Evolutionary conservation across 1,140 invertebrate genomes (phyloP).

Genomic region (Leguminivora glycinivorella): DNA sequence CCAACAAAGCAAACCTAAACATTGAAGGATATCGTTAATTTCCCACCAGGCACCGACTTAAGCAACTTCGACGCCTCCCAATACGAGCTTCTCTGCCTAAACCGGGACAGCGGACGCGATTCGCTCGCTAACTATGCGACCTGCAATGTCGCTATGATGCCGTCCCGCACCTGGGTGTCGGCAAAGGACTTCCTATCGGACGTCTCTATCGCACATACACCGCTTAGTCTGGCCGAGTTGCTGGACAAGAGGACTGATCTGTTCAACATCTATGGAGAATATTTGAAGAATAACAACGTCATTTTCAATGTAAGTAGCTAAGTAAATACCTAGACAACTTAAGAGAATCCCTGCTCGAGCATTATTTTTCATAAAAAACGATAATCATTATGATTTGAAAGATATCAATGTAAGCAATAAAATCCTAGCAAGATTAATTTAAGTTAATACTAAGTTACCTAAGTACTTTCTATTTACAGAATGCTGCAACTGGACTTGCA

Average conservation of each 20-base stretch:
- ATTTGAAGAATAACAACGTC: constrained; percentile 73
- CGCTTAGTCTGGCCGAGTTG: constrained; percentile 63
- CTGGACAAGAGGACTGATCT: constrained; percentile 55
- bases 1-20: no score
- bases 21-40: neutral
- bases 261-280: constrained; percentile 75
- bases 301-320: constrained; percentile 74
- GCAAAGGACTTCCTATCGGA: constrained; percentile 66
- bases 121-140: constrained; percentile 47
- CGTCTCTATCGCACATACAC: constrained; percentile 70
- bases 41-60: constrained; percentile 57
- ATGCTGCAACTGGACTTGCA: constrained; percentile 63
- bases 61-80: constrained; percentile 50
- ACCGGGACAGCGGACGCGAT: constrained; percentile 56
- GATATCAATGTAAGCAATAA: no score
- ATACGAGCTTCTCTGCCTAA: constrained; percentile 66
- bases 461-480: constrained; percentile 55
- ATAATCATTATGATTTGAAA: no score
- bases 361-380: no score
- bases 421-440: no score
- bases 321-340: no score
- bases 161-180: constrained; percentile 66
- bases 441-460: neutral
- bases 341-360: no score
- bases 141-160: constrained; percentile 64